These are phyloP conservation scores for Oophaga pumilio DNA, from an alignment of 2,113 vertebrate genomes.

Conservation along the genomic window DNA sequence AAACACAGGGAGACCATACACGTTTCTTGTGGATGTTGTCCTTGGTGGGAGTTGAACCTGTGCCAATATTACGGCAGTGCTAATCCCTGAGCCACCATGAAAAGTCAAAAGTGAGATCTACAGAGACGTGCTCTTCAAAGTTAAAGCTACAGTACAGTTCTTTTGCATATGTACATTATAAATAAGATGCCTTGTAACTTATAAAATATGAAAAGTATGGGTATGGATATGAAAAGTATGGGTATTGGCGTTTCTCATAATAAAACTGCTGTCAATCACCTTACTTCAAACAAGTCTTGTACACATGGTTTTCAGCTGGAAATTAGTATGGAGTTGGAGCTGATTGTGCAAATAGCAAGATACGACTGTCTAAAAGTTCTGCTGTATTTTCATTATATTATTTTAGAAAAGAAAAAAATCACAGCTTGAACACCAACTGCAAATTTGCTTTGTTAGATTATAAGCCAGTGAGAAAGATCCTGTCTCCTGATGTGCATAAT, in stretches of 20 bases:
- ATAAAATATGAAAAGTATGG: neutral
- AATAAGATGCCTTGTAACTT: neutral
- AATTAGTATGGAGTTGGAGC: conserved; percentile 21
- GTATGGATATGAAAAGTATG: neutral
- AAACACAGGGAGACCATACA: too few relatives aligned
- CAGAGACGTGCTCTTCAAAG: too few relatives aligned
- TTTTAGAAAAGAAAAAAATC: conserved; percentile 26
- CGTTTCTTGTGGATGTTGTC: too few relatives aligned
- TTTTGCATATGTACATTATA: too few relatives aligned
- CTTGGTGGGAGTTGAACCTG: too few relatives aligned
- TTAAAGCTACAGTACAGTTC: too few relatives aligned
- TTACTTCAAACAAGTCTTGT: neutral
- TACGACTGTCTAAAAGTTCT: neutral
- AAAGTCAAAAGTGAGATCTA: too few relatives aligned
- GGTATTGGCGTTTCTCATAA: neutral
- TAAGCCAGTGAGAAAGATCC: conserved; percentile 38
- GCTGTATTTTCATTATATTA: conserved; percentile 29
- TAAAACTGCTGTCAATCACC: conserved; percentile 2
- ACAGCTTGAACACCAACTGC: conserved; percentile 35
- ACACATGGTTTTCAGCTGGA: neutral
- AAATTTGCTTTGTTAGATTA: conserved; percentile 44
- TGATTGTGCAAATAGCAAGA: conserved; percentile 7
- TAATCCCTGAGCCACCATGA: too few relatives aligned
- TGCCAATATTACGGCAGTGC: too few relatives aligned
- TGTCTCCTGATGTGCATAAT: conserved; percentile 51